Conservation (phyloP, 2,113 vertebrate genomes). For the Sapayoa aenigma region DNA sequence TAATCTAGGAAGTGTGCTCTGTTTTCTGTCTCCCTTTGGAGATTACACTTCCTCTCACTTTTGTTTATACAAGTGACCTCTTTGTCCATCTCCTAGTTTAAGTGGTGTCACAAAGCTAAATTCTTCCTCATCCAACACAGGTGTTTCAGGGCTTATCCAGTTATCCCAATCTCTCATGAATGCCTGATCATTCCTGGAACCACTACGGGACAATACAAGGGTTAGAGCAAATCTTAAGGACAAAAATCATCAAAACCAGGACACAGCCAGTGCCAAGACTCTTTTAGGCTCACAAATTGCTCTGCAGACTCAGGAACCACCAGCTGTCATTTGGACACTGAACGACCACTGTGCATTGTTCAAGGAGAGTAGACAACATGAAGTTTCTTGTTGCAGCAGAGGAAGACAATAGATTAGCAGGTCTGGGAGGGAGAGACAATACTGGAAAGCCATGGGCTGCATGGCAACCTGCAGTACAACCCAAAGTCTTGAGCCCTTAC, state of each 20-base stretch:
- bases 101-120: not conserved
- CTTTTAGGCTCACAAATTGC: not conserved
- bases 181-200: not conserved
- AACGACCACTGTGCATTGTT: not conserved
- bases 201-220: not conserved
- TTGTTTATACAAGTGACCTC: not conserved
- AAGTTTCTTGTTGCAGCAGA: not conserved
- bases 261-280: rapidly evolving
- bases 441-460: not conserved
- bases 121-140: not conserved
- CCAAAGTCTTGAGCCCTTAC: not conserved
- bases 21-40: not conserved
- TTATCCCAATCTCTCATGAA: not conserved
- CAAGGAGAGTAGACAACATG: not conserved
- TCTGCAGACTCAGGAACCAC: not conserved
- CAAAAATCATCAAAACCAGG: not conserved
- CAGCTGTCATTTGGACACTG: not conserved
- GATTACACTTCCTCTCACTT: not conserved
- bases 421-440: not conserved
- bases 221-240: not conserved
- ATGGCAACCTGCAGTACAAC: not conserved
- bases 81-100: not conserved
- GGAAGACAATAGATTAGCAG: not conserved
- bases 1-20: not conserved
- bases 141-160: not conserved